Evolutionary conservation across 1,140 invertebrate genomes (phyloP), one percentile per base, ranked within the genome.

Genomic region (Drosophila serrata): DNA sequence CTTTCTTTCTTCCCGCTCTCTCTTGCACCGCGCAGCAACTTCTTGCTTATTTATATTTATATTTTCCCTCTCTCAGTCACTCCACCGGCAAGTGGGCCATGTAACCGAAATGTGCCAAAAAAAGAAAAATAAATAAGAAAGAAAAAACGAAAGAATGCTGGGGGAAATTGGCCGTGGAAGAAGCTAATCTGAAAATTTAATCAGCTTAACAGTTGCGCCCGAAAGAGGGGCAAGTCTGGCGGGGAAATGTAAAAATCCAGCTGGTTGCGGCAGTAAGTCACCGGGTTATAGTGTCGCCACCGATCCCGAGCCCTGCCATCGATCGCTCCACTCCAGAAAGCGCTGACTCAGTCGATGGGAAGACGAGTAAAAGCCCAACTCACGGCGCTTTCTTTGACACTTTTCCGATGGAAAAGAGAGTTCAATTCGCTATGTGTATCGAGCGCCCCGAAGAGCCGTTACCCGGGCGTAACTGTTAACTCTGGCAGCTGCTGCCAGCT

Each of bases 121-220:
- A 74, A 65, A 22, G 61, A 37, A 57, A 27, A 24, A 24, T 24
- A 24, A 24, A n/a, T n/a, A n/a, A n/a, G n/a, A 53, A 57, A 62
- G 8, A 39, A 15, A 13, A 46, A 46, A 46, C 12, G 40, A 39
- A 56, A 65, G 67, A 78, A 68, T 53, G 55, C 12, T 11, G n/a
- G 37, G 69, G 35, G 40, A 73, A 72, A 72, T 48, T 42, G 65
- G 33, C 37, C 62, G 62, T 65, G 72, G 61, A 72, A 63, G 42
- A 24, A 61, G 81, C 77, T 85, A 85, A 85, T 84, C 81, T 68
- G 81, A 61, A 84, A 85, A 84, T 68, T 49, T 80, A 85, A 86
- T 79, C 77, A 58, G 81, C 76, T 69, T 81, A 57, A 53, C 65
- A 60, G 60, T 51, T 63, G 37, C 11, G 27, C 37, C n/a, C 13